Evolutionary conservation across 2,113 vertebrate species (phyloP).

Genomic region (Galemys pyrenaicus): DNA sequence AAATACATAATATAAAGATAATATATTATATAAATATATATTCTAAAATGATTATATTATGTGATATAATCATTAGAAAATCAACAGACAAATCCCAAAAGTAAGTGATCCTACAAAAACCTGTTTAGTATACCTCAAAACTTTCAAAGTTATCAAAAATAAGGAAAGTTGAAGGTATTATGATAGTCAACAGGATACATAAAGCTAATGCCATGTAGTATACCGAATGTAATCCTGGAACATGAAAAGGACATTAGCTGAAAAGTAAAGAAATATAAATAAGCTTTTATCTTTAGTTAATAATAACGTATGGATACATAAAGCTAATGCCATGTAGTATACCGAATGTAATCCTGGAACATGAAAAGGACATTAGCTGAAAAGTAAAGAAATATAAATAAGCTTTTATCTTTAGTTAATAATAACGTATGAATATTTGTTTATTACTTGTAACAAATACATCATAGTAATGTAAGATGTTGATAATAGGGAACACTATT

Average conservation of each 20-base stretch:
- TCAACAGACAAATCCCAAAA: background rate
- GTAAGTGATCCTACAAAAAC: background rate
- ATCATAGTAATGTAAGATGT: background rate
- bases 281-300: background rate
- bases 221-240: background rate
- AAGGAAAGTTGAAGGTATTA: background rate
- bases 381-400: too few relatives aligned
- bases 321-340: too few relatives aligned
- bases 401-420: too few relatives aligned
- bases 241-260: too few relatives aligned
- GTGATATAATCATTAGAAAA: background rate
- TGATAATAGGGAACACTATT: background rate
- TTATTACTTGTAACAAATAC: background rate
- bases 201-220: background rate
- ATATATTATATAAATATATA: too few relatives aligned
- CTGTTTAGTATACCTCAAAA: background rate
- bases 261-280: background rate
- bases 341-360: too few relatives aligned
- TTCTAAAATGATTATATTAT: too few relatives aligned
- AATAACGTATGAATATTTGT: too few relatives aligned
- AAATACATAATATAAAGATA: too few relatives aligned
- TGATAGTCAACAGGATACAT: background rate
- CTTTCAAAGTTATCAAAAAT: background rate
- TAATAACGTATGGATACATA: background rate
- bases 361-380: too few relatives aligned